These are phyloP conservation scores for Clarias fuscus DNA, from an alignment of 2,797 vertebrate species.

Conservation along the genomic window DNA sequence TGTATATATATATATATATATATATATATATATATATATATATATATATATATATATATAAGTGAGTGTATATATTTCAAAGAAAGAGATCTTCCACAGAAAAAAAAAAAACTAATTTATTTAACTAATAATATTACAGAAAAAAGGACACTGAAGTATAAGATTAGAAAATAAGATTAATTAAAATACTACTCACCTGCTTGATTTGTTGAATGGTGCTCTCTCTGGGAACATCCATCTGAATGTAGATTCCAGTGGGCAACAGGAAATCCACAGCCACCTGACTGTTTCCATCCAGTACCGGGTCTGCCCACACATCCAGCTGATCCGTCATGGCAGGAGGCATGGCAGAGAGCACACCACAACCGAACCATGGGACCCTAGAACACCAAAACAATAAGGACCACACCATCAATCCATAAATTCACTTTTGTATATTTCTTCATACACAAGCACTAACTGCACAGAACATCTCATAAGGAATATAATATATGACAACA, in stretches of 20 bases:
- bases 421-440: neutral
- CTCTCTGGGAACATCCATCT: slow-evolving; percentile 92
- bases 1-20: neutral
- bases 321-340: slow-evolving; percentile 96
- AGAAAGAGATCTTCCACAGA: too few relatives aligned
- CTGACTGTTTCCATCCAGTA: slow-evolving; percentile 81
- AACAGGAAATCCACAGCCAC: slow-evolving; percentile 93
- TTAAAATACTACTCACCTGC: slow-evolving; percentile 73
- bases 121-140: neutral
- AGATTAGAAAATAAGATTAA: neutral
- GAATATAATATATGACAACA: neutral
- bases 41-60: neutral
- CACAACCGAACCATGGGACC: slow-evolving; percentile 88
- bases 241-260: slow-evolving; percentile 97
- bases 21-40: too few relatives aligned
- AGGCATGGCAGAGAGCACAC: slow-evolving; percentile 88
- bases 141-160: neutral
- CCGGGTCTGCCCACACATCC: slow-evolving; percentile 95
- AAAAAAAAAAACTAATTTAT: neutral
- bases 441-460: neutral
- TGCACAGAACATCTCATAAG: neutral
- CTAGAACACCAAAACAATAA: slow-evolving; percentile 45
- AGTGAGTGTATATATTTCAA: neutral
- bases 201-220: slow-evolving; percentile 96
- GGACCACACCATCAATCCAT: neutral